Conservation (phyloP, 2,888 invertebrate species). For the Linnaemya vulpina region DNA sequence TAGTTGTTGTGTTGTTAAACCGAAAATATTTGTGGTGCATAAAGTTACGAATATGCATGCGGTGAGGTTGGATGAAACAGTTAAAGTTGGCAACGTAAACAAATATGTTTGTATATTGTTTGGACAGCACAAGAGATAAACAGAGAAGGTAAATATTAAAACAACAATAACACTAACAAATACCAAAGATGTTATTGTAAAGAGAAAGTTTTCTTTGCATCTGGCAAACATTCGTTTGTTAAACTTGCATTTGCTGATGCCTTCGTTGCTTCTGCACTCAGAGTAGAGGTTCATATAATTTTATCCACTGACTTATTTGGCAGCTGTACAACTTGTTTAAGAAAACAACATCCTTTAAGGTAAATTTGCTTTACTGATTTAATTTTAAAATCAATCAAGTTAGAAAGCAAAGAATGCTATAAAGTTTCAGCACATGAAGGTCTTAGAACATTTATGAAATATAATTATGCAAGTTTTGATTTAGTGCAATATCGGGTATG, state of each 20-base stretch:
- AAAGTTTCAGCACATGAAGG: no score
- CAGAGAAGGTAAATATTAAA: conserved; percentile 1
- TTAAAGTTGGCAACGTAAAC: conserved; percentile 49
- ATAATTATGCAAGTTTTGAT: no score
- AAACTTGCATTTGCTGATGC: conserved; percentile 37
- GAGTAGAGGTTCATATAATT: background rate
- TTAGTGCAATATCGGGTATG: no score
- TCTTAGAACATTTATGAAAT: no score
- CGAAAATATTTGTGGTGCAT: conserved; percentile 1
- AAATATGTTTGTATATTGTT: conserved; percentile 3
- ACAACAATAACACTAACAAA: conserved; percentile 24
- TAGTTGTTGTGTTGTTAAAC: conserved; percentile 34
- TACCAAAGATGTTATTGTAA: conserved; percentile 13
- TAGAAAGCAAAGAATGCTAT: background rate
- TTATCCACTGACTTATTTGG: conserved; percentile 23
- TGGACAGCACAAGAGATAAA: background rate
- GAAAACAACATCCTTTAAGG: background rate
- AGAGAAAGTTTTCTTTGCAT: conserved; percentile 49
- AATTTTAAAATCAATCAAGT: background rate
- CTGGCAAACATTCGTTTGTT: conserved; percentile 46
- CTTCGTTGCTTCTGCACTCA: background rate
- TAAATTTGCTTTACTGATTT: background rate
- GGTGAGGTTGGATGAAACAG: conserved; percentile 39
- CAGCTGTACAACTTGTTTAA: background rate
- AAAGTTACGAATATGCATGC: conserved; percentile 1